phyloP scores from a whole-genome alignment of 2,113 vertebrate genomes.

The Myrmecobius fasciatus region DNA sequence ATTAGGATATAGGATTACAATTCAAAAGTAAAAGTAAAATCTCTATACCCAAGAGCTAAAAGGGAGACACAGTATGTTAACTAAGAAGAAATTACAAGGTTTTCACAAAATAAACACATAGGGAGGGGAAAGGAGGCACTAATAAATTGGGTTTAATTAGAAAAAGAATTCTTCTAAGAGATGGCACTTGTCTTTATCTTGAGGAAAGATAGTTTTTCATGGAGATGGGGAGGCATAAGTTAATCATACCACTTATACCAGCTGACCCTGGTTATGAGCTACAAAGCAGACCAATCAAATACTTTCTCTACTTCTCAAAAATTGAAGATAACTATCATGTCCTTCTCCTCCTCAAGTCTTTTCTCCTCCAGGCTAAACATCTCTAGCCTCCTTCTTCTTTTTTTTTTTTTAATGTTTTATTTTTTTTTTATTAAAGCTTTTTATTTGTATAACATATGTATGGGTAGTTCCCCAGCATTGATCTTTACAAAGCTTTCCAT shows the following conservation, averaged over 20 bases:
- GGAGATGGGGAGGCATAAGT: not conserved
- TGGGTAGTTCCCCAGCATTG: too few species aligned
- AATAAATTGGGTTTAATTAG: not conserved
- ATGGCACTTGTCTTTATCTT: not conserved
- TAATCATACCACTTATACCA: not conserved
- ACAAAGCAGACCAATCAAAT: not conserved
- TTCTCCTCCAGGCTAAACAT: not conserved
- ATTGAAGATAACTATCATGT: not conserved
- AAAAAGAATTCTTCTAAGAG: not conserved
- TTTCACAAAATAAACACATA: not conserved
- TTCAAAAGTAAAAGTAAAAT: not conserved
- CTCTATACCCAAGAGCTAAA: not conserved
- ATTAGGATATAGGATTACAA: not conserved
- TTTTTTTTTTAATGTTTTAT: too few species aligned
- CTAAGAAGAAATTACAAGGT: not conserved
- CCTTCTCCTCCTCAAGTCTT: not conserved
- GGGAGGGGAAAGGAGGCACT: not conserved
- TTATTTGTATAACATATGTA: too few species aligned
- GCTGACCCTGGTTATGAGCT: not conserved
- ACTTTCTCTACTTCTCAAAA: not conserved
- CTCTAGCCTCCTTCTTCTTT: too few species aligned
- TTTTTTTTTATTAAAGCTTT: too few species aligned
- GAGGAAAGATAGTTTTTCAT: not conserved
- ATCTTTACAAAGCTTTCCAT: too few species aligned
- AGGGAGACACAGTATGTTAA: not conserved